Evolutionary conservation across 2,113 vertebrate species (phyloP).

Genomic region (human): DNA sequence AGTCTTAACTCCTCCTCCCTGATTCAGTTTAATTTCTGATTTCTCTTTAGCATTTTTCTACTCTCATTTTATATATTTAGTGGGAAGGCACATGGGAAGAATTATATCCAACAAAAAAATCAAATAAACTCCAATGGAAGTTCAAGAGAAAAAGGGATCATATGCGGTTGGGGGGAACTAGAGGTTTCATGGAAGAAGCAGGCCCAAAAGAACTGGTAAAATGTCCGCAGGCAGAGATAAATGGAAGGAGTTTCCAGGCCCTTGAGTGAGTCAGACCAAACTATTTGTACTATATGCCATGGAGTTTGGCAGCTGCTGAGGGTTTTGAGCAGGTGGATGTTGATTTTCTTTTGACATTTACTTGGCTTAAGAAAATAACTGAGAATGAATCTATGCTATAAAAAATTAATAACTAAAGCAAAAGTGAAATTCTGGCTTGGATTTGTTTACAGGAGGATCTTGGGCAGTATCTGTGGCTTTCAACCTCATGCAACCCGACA

Average conservation of each 20-base stretch:
- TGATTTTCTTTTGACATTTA: slow-evolving; percentile 47
- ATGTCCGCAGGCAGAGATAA: neutral
- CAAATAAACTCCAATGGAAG: neutral
- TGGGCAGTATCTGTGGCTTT: neutral
- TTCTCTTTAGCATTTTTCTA: neutral
- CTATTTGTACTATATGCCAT: neutral
- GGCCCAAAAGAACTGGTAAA: neutral
- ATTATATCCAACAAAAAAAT: neutral
- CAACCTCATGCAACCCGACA: neutral
- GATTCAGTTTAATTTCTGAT: neutral
- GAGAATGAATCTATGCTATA: neutral
- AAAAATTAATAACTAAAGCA: slow-evolving; percentile 32
- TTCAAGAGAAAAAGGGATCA: neutral
- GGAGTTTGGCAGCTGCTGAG: neutral
- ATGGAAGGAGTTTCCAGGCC: neutral
- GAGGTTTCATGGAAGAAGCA: neutral
- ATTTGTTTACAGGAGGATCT: neutral
- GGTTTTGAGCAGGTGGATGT: neutral
- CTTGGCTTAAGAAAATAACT: slow-evolving; percentile 45
- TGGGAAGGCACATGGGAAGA: neutral
- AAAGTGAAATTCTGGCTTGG: slow-evolving; percentile 37
- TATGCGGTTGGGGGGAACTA: neutral
- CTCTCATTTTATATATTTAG: neutral
- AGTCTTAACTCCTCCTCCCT: neutral
- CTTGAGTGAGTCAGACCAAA: neutral